phyloP scores from a whole-genome alignment of 2,113 vertebrate genomes.

The Sprattus sprattus region DNA sequence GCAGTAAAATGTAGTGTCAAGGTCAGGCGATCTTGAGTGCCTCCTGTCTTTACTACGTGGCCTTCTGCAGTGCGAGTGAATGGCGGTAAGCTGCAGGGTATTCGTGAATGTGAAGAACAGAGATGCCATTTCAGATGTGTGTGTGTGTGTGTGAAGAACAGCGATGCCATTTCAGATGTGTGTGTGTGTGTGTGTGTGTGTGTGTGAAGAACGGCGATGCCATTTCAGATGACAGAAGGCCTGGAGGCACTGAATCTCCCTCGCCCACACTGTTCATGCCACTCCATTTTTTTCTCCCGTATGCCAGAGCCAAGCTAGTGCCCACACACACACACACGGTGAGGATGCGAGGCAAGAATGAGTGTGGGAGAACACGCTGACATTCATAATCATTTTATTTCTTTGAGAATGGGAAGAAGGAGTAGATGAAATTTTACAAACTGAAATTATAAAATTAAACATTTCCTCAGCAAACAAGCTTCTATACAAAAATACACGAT shows the following conservation, averaged over 20 bases:
- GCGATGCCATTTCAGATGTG: neutral
- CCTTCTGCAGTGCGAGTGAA: too few species aligned
- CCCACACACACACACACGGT: slow-evolving; percentile 5
- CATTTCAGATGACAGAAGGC: slow-evolving; percentile 32
- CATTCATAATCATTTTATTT: slow-evolving; percentile 18
- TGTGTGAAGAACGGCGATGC: neutral
- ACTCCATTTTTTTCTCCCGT: slow-evolving; percentile 22
- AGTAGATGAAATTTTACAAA: slow-evolving; percentile 18
- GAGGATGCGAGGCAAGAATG: too few species aligned
- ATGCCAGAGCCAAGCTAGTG: slow-evolving; percentile 11
- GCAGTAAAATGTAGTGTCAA: neutral
- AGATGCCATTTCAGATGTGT: neutral
- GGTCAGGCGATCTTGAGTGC: neutral
- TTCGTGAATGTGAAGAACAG: too few species aligned
- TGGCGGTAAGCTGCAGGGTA: neutral
- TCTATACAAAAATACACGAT: slow-evolving; percentile 12
- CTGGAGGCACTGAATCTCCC: slow-evolving; percentile 20
- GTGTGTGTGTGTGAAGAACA: neutral
- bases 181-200: neutral
- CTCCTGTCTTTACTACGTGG: neutral
- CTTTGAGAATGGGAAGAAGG: neutral
- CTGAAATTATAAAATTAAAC: neutral
- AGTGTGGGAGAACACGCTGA: neutral
- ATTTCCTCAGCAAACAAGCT: slow-evolving; percentile 8
- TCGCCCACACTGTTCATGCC: slow-evolving; percentile 6